Evolutionary conservation across 1,140 invertebrate species (phyloP), one percentile per base, ranked within the genome.

Genomic region (Pseudachorutes palmiensis): DNA sequence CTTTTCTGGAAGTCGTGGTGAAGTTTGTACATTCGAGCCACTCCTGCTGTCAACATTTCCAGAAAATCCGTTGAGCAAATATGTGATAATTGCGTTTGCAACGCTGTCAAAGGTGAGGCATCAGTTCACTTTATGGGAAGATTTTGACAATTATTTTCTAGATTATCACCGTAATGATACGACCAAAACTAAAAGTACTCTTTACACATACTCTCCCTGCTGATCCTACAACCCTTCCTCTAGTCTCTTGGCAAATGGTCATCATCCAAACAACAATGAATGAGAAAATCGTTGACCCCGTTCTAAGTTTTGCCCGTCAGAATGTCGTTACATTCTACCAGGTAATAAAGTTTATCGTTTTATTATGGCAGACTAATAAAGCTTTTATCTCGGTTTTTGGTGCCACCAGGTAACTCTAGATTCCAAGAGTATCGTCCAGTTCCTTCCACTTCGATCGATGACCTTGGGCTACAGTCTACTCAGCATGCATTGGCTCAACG

Each of bases 201-300:
- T 83, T 87, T 74, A 86, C 84, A 24, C 83, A 86, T 77, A 77
- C 83, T 1, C 75, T 89, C 66, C 78, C 74, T 77, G 72, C 72
- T 61, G 75, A 74, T 61, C 77, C 86, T 0, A 81, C 85, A 48
- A 85, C 87, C 48, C 83, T 96, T 19, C 95, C 95, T 0, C 83
- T 97, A 41, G 77, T 98, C 5, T 87, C 90, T 1, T 98, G 94
- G 94, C 88, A 97, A 81, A 86, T 95, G 82, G 87, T 92, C 48
- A 81, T 92, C 26, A 88, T 95, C 76, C 87, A 92, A 77, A 82
- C 87, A 67, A 82, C 86, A 61, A 83, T 89, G 76, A 76, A 76
- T 55, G 80, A 85, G 72, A 82, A 87, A 72, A 85, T 88, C 69
- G 82, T 92, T 73, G 86, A 89, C 81, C 88, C 92, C 49, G 87